These are phyloP conservation scores for Seriola aureovittata DNA, from an alignment of 2,113 vertebrate genomes.

Conservation along the genomic window DNA sequence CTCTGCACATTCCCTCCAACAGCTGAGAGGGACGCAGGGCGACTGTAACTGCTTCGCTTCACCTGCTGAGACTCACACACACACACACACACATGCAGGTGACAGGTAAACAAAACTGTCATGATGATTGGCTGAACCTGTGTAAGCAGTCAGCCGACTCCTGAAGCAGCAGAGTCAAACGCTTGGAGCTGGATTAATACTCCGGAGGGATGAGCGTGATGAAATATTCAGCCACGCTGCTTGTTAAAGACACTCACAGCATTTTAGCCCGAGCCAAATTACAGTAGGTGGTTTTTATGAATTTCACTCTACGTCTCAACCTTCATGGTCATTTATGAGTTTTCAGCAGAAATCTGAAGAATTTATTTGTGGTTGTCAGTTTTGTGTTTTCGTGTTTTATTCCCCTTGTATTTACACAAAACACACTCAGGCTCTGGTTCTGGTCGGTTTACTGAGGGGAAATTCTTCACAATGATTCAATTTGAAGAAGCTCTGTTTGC, in stretches of 20 bases:
- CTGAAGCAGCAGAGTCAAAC: neutral
- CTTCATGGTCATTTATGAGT: neutral
- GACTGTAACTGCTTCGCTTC: conserved; percentile 46
- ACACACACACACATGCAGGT: conserved; percentile 18
- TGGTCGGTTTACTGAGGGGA: neutral
- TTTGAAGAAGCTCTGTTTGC: no score
- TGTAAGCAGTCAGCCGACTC: conserved; percentile 33
- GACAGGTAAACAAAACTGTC: conserved; percentile 53
- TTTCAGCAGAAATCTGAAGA: neutral
- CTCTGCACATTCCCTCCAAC: conserved; percentile 41
- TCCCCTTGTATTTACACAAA: neutral
- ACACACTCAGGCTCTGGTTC: neutral
- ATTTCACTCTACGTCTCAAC: neutral
- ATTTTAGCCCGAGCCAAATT: neutral
- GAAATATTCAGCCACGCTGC: conserved; percentile 35
- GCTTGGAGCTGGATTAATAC: neutral
- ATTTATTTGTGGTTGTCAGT: neutral
- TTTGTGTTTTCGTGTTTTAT: neutral
- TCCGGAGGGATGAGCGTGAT: neutral
- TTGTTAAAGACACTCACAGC: neutral
- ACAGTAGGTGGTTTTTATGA: neutral
- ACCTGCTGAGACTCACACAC: conserved; percentile 22
- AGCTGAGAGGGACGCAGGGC: conserved; percentile 26
- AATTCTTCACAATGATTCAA: no score
- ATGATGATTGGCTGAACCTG: neutral